Evolutionary conservation across 2,113 vertebrate genomes (phyloP).

Genomic region (Amia ocellicauda): DNA sequence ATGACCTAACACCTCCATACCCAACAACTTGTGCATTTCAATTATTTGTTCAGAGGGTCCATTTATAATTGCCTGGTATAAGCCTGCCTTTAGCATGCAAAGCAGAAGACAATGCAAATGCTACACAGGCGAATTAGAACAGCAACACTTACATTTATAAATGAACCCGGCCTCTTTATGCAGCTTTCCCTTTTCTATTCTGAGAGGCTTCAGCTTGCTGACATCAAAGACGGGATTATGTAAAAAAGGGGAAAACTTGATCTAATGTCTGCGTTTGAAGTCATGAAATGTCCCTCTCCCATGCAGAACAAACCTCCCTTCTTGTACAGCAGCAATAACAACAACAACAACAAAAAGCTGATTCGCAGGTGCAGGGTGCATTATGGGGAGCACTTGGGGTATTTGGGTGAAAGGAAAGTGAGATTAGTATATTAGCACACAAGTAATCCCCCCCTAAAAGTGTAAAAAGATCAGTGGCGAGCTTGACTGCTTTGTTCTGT

Average conservation of each 20-base stretch:
- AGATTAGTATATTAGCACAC: conserved; percentile 38
- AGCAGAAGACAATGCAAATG: conserved; percentile 77
- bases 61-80: conserved; percentile 75
- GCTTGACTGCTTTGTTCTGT: conserved; percentile 46
- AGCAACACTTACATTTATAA: conserved; percentile 68
- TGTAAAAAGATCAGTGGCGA: conserved; percentile 45
- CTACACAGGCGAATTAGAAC: conserved; percentile 59
- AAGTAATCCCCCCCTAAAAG: conserved; percentile 41
- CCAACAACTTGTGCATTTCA: conserved; percentile 78
- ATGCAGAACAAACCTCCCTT: conserved; percentile 55
- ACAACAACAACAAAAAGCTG: conserved; percentile 47
- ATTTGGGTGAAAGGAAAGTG: conserved; percentile 32
- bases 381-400: conserved; percentile 19
- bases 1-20: conserved; percentile 70
- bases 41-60: conserved; percentile 86
- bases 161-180: conserved; percentile 72
- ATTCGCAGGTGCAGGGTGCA: conserved; percentile 60
- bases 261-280: conserved; percentile 88
- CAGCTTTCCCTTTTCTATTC: conserved; percentile 72
- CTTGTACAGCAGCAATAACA: conserved; percentile 50
- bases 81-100: conserved; percentile 89
- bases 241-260: conserved; percentile 79
- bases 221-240: conserved; percentile 93
- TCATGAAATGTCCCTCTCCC: conserved; percentile 64
- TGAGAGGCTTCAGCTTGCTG: conserved; percentile 72